Evolutionary conservation across 2,888 invertebrate species (phyloP), one percentile per base, ranked within the genome.

Genomic region (Dynastes hyllus): DNA sequence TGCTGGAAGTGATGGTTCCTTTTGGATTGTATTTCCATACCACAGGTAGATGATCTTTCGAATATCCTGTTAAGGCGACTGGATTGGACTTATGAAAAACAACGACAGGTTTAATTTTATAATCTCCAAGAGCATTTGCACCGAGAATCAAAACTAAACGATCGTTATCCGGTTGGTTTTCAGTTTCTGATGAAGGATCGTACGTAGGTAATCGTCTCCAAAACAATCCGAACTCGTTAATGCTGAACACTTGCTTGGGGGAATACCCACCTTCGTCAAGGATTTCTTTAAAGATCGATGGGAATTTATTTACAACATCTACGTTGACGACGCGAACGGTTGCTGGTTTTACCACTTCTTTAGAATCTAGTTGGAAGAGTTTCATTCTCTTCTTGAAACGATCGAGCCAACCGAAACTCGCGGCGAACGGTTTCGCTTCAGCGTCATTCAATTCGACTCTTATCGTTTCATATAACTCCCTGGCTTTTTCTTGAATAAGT

Each of bases 361-460:
- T 3, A 22, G 61, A 11, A 4, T 63, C 27, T 29, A 75, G 22
- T 27, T 75, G n/a, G n/a, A 63, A 75, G n/a, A 61, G 45, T 50
- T 75, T 75, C 45, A 75, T 75, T 50, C 73, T 75, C 29, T 75
- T 75, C 45, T 75, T 75, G 61, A 75, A 75, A 40, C 73, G 73
- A 22, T 75, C 73, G 6, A 75, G 29, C 73, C 73, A 75, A 61
- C 73, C 73, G 11, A 61, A 61, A 29, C 73, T 75, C 5, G 73
- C 73, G 8, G 61, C 73, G 50, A 75, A 75, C 4, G 61, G 61
- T 61, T 75, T 75, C 8, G 73, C 73, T 75, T 75, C 73, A 4
- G 27, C 50, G 16, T 75, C 73, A 27, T 75, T 75, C 29, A 75
- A 45, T 29, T 75, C 73, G 22, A 75, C 11, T 50, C 73, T 45